These are phyloP conservation scores for Biston stratarius DNA, from an alignment of 2,888 invertebrate species.

Conservation along the genomic window DNA sequence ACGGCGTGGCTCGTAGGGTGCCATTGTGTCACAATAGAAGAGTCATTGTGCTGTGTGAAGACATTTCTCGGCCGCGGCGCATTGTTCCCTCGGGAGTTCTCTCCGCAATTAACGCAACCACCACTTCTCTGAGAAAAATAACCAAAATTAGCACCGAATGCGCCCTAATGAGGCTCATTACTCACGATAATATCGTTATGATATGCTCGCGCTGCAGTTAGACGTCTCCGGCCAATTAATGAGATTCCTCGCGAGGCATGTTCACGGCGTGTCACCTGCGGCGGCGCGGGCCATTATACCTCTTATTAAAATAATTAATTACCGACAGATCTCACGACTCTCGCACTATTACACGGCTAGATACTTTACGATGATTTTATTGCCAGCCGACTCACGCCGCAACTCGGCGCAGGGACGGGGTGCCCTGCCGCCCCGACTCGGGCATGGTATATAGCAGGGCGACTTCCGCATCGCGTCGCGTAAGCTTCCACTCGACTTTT, in stretches of 20 bases:
- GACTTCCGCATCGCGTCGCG: background rate
- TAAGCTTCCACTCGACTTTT: background rate
- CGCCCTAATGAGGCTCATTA: constrained; percentile 32
- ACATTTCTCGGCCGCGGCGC: constrained; percentile 48
- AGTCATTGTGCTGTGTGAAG: constrained; percentile 48
- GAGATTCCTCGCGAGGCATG: constrained; percentile 40
- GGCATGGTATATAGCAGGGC: no score
- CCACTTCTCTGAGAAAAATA: constrained; percentile 32
- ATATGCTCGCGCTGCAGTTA: constrained; percentile 25
- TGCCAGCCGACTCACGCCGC: background rate
- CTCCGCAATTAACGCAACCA: constrained; percentile 6
- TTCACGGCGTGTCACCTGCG: constrained; percentile 49
- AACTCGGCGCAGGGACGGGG: no score
- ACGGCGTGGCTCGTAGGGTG: background rate
- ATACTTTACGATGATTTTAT: constrained; percentile 16
- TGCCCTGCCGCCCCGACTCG: no score
- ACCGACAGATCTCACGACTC: constrained; percentile 8
- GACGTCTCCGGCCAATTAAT: constrained; percentile 49
- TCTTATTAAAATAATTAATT: constrained; percentile 38
- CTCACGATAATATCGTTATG: constrained; percentile 22
- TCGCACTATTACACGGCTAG: background rate
- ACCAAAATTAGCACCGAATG: constrained; percentile 26
- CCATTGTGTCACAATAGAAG: constrained; percentile 43
- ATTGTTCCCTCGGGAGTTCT: constrained; percentile 42
- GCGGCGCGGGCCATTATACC: constrained; percentile 17